Base-by-base conservation (phyloP, 2,888 invertebrate species). In the Timema cristinae region DNA sequence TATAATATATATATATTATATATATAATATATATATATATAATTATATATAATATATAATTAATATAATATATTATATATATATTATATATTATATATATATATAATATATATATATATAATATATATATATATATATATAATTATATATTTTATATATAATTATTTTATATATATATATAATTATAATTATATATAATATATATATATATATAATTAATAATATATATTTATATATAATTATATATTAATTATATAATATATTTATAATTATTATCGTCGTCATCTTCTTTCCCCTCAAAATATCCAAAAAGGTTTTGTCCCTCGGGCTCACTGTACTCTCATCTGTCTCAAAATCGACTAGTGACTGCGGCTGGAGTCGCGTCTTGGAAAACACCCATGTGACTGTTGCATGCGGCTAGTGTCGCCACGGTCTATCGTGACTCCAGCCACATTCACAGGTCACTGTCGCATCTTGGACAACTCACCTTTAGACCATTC, bases 171-270 rank as follows among this genome's bases (percentile, higher is more conserved):
- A 52, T 52, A 63, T 32, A 15, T 32, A 63, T 16, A 63, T 63
- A 63, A n/a, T n/a, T n/a, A n/a, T n/a, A 63, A 63, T 10, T 63
- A 63, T 11, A 9, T 63, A 63, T 63, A 63, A 32, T n/a, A 15
- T n/a, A 63, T 63, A 16, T 32, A 16, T 16, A 63, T 11, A 63
- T 32, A 63, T n/a, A n/a, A n/a, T 10, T 10, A n/a, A 16, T 63
- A 16, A n/a, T 63, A 63, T 63, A 63, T 63, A 63, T 63, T 11
- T 63, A 63, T 63, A 63, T 63, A 11, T 63, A 63, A 11, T 16
- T n/a, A 9, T 9, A 11, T 63, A 63, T 11, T 16, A 16, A 11
- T 63, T 16, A 10, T 16, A 11, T 16, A 16, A 63, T 9, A 63
- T 9, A 11, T 63, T 16, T 63, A 63, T 63, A 63, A 16, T 11